Base-by-base conservation (phyloP, 2,888 invertebrate species). In the Calameuta idolon region DNA sequence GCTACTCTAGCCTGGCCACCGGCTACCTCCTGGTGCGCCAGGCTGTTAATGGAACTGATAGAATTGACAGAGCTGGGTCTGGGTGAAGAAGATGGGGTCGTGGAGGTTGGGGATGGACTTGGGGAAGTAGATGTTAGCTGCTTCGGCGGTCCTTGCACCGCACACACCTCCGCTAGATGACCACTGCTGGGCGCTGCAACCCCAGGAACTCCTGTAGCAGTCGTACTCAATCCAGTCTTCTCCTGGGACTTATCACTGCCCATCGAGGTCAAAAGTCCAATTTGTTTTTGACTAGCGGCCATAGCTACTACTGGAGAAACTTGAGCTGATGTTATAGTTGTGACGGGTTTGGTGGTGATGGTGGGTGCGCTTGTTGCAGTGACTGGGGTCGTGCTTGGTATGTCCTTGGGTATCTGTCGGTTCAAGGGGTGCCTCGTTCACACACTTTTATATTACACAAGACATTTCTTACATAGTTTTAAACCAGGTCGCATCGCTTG, bases 321-420 rank as follows among this genome's bases (percentile, higher is more conserved):
- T 85, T 89, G 89, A 84, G 85, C 87, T 82, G 88, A 83, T 84
- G 87, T 86, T 84, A 89, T 88, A 83, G 86, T 82, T 83, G 86
- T 88, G 84, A 87, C 88, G 81, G 89, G 88, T 88, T 90, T 90
- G 85, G 89, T 90, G 86, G 89, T 90, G 90, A 90, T 91, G 88
- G 89, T 89, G 84, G 91, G 89, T 89, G 91, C 88, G 85, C 90
- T 89, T 88, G 92, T 89, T 89, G 92, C 89, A 89, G 91, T 90
- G 89, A 90, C 90, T 89, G 88, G 90, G 89, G 90, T 91, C 85
- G 91, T 91, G 89, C 90, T 92, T 87, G 92, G 87, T 88, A 92
- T 89, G 88, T 94, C 93, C 93, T 93, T 94, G 92, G 92, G 92
- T 92, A 93, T 93, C 93, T 94, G 93, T 92, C 92, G 92, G 90